phyloP scores from a whole-genome alignment of 2,888 invertebrate species.

The Venusia cambrica region DNA sequence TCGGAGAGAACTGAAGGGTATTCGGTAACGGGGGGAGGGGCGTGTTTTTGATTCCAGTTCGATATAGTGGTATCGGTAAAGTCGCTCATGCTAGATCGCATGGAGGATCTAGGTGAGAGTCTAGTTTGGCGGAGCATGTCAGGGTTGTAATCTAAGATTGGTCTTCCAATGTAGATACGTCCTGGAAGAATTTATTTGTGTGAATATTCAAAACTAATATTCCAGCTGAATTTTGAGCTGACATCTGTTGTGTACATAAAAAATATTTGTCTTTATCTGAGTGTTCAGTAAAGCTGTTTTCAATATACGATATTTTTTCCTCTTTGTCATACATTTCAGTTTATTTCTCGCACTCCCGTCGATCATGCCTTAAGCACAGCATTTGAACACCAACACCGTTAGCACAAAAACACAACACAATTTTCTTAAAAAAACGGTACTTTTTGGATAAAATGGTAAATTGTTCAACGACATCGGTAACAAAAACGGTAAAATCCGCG shows the following conservation, averaged over 20 bases:
- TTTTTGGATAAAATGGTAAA: conserved; percentile 34
- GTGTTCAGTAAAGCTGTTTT: conserved; percentile 12
- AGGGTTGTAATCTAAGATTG: conserved; percentile 74
- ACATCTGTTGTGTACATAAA: too few relatives aligned
- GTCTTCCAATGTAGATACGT: conserved; percentile 64
- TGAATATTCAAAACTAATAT: conserved; percentile 19
- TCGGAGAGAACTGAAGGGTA: conserved; percentile 72
- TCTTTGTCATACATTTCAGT: conserved; percentile 71
- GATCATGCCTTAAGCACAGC: conserved; percentile 55
- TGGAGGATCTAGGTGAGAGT: conserved; percentile 68
- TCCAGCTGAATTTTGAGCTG: conserved; percentile 2
- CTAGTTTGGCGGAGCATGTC: conserved; percentile 58
- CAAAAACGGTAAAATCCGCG: conserved; percentile 27
- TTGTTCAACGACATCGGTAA: too few relatives aligned
- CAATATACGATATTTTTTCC: too few relatives aligned
- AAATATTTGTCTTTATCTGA: too few relatives aligned
- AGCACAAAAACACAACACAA: conserved; percentile 64
- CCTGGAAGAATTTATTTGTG: conserved; percentile 49
- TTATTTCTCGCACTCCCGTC: conserved; percentile 62
- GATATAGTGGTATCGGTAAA: conserved; percentile 77
- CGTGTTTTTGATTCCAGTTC: conserved; percentile 70
- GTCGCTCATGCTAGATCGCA: conserved; percentile 73
- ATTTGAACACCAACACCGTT: conserved; percentile 56
- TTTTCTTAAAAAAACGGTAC: conserved; percentile 9
- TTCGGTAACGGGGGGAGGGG: conserved; percentile 51